A percentile compares a stretch with the other conserved stretches of the same genome.
Evolutionary conservation across 2,797 vertebrate species (phyloP).

Genomic region (Halcyon chelicuti): DNA sequence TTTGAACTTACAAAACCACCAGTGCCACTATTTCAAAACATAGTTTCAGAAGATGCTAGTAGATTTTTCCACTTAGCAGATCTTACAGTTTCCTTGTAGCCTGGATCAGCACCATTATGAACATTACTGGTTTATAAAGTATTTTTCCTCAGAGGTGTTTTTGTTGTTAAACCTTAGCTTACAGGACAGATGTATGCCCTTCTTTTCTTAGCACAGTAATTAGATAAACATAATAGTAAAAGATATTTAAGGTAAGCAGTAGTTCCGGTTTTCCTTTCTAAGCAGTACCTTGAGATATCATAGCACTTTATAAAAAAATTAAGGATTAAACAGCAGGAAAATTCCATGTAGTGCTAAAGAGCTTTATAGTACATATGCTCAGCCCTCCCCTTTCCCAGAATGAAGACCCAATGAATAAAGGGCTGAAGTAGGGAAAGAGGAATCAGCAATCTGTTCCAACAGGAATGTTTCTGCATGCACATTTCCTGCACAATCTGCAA

Average conservation of each 20-base stretch:
- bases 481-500: conserved; percentile 63
- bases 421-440: conserved; percentile 27
- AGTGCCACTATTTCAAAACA: background rate
- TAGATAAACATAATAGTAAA: background rate
- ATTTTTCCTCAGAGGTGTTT: background rate
- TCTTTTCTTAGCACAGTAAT: background rate
- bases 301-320: background rate
- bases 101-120: background rate
- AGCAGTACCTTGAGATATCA: background rate
- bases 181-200: background rate
- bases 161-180: background rate
- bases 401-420: conserved; percentile 43
- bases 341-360: background rate
- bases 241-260: background rate
- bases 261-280: background rate
- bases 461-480: conserved; percentile 57
- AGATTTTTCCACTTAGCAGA: background rate
- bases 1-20: background rate
- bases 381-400: conserved; percentile 38
- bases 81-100: background rate
- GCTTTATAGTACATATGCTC: background rate
- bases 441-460: conserved; percentile 56
- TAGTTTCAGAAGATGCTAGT: background rate
- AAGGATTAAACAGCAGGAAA: conserved; percentile 7
- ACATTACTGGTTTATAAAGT: background rate